These are phyloP conservation scores for Homarus gammarus DNA, from an alignment of 2,888 invertebrate species.

Conservation along the genomic window DNA sequence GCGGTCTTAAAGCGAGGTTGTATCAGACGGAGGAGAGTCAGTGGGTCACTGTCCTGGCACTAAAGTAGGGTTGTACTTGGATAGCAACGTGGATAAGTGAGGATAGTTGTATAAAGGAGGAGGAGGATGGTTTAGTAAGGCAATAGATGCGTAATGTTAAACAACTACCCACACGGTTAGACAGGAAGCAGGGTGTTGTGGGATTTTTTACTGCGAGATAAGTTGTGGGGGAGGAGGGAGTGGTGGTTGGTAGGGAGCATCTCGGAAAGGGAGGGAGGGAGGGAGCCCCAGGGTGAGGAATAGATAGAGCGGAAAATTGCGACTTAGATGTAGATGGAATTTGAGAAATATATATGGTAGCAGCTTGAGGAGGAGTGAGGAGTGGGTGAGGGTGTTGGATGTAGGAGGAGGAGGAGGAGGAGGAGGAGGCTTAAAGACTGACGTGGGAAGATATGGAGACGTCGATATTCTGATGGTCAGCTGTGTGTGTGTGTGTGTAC, in stretches of 20 bases:
- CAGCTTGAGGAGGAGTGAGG: not conserved
- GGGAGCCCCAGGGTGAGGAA: not conserved
- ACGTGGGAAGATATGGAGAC: not conserved
- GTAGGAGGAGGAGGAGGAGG: not conserved
- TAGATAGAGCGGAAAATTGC: not conserved
- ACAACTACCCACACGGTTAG: too few species aligned
- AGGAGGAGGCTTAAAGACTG: not conserved
- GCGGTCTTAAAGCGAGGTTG: too few species aligned
- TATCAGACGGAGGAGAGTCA: too few species aligned
- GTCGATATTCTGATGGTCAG: not conserved
- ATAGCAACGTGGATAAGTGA: too few species aligned
- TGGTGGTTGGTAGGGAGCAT: not conserved
- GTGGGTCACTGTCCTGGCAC: too few species aligned
- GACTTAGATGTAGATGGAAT: not conserved
- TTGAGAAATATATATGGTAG: not conserved
- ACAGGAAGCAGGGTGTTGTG: too few species aligned
- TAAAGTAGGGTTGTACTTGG: too few species aligned
- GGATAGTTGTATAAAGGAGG: too few species aligned
- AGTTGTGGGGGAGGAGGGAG: not conserved
- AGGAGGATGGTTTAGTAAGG: too few species aligned
- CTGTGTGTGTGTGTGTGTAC: slow-evolving; percentile 42
- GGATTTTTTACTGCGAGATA: too few species aligned
- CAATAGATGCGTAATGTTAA: too few species aligned
- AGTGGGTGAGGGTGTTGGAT: not conserved
- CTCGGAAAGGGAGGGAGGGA: too few species aligned